Base-by-base conservation (phyloP, 1,140 invertebrate genomes). In the Camponotus pennsylvanicus region DNA sequence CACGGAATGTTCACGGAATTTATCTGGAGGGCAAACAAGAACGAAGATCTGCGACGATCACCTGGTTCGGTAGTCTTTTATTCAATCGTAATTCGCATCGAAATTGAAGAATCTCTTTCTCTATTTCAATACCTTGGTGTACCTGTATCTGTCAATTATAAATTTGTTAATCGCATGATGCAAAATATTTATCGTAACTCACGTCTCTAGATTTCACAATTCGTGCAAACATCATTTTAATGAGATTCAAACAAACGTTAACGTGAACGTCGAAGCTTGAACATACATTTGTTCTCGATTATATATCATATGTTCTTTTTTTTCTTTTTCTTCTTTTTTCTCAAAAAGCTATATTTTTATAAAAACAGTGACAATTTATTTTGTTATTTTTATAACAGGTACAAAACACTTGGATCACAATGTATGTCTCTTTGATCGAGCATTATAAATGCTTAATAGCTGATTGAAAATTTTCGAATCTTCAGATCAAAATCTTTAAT, bases 1-100 rank as follows among this genome's bases (percentile, higher is more conserved):
- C 67, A 61, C 79, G 79, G 69, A 80, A 80, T 80, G 77, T 80
- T 45, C 70, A 9, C 21, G 64, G 57, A 40, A 73, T 82, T 52
- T 45, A 61, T 34, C n/a, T 52, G 9, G 3, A 27, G 37, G 40
- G 27, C 69, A 42, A 83, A 83, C 79, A 75, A 83, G 55, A 57
- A 83, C n/a, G 8, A 13, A 32, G 9, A 73, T 75, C 40, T 15
- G 1, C 40, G 40, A 59, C 67, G 67, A 83, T 83, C 79, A 37
- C 40, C 40, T 75, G 79, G 55, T 75, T 83, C 69, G 27, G 79
- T 83, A 83, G 79, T 83, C 79, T 34, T 61, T 61, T 2, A 45
- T 21, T 52, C 4, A 52, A 21, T 21, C 18, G 4, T 1, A 70
- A 80, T 21, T 49, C 66, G 49, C 15, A 21, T 21, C 21, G 27